phyloP scores from a whole-genome alignment of 2,888 invertebrate species.

The Sturmia bella region DNA sequence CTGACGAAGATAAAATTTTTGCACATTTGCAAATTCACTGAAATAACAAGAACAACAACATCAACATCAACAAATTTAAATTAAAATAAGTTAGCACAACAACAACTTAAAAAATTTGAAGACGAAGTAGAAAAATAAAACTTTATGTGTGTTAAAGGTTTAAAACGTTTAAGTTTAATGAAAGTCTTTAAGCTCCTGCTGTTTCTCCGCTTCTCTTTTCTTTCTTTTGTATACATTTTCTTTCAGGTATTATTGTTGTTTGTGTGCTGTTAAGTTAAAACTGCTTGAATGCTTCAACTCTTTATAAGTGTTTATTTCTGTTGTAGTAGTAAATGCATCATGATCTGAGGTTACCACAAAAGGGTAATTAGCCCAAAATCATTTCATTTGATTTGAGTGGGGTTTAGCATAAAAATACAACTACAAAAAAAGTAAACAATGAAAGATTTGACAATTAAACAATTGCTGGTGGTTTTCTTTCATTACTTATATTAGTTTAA shows the following conservation, averaged over 20 bases:
- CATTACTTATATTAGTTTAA: neutral
- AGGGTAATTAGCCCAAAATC: conserved; percentile 79
- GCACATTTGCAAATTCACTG: conserved; percentile 54
- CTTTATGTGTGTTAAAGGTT: conserved; percentile 77
- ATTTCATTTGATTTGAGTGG: conserved; percentile 63
- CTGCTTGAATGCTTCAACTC: conserved; percentile 54
- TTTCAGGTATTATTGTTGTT: neutral
- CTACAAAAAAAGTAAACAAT: conserved; percentile 19
- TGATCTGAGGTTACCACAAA: conserved; percentile 76
- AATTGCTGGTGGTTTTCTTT: conserved; percentile 47
- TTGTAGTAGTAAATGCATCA: conserved; percentile 44
- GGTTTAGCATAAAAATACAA: conserved; percentile 32
- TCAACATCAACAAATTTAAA: conserved; percentile 67
- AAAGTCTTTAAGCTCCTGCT: conserved; percentile 71
- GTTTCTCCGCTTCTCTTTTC: conserved; percentile 28
- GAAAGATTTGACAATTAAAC: conserved; percentile 61
- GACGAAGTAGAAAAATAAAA: conserved; percentile 62
- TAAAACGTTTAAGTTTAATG: conserved; percentile 75
- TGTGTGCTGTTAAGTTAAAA: conserved; percentile 52
- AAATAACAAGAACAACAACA: conserved; percentile 30
- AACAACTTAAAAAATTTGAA: conserved; percentile 42
- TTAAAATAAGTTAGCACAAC: conserved; percentile 45
- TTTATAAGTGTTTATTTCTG: neutral
- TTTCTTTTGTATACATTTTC: neutral
- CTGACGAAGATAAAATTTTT: conserved; percentile 68